Evolutionary conservation across 1,140 invertebrate species (phyloP).

Genomic region (Oryctes rhinoceros): DNA sequence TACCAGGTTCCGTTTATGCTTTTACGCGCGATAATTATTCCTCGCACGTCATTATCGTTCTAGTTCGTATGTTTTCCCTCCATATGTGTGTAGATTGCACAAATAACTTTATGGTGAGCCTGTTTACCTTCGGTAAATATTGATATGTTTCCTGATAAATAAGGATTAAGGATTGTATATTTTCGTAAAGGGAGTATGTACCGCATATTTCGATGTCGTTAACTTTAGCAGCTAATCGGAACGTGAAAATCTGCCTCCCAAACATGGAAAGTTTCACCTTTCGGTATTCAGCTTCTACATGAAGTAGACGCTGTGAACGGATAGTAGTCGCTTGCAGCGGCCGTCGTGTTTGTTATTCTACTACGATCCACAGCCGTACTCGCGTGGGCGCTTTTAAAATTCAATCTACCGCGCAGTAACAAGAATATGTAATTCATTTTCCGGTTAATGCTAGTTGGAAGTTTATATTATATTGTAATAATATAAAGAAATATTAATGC

Average conservation of each 20-base stretch:
- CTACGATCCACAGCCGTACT: too few species aligned
- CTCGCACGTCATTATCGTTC: slow-evolving; percentile 26
- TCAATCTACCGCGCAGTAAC: too few species aligned
- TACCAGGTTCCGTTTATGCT: neutral
- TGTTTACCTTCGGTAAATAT: slow-evolving; percentile 23
- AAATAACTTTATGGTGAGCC: slow-evolving; percentile 17
- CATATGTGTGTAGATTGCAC: neutral
- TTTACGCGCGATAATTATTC: slow-evolving; percentile 31
- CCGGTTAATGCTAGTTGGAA: too few species aligned
- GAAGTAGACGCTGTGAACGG: neutral
- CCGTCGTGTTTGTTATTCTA: neutral
- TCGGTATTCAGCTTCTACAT: neutral
- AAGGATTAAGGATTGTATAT: slow-evolving; percentile 33
- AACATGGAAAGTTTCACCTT: neutral
- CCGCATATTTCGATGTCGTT: neutral
- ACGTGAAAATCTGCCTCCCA: neutral
- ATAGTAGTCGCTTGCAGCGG: neutral
- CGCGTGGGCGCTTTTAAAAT: too few species aligned
- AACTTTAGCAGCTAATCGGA: neutral
- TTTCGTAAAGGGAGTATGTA: neutral
- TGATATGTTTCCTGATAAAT: slow-evolving; percentile 28
- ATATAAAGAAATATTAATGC: too few species aligned
- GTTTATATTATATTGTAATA: too few species aligned
- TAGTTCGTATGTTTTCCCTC: slow-evolving; percentile 2
- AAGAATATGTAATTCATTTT: too few species aligned